Percentiles rank a stretch among this genome's conserved stretches.
Conservation (phyloP, 2,888 invertebrate genomes). For the Drosophila testacea region DNA sequence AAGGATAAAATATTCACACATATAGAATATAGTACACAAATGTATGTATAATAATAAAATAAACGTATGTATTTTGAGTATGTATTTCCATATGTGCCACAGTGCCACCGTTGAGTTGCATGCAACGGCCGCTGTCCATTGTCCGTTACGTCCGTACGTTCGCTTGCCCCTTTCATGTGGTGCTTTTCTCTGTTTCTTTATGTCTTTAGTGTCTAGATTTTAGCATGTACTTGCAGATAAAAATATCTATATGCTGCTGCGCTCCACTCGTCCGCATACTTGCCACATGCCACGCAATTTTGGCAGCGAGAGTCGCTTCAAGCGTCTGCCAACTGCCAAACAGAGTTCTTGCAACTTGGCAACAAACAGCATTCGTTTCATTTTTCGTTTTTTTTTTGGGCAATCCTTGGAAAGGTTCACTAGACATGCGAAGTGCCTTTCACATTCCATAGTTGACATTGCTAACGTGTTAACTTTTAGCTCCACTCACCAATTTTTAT, state of each 20-base stretch:
- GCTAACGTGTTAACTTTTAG: conserved; percentile 15
- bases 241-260: conserved; percentile 49
- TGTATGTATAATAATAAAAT: conserved; percentile 19
- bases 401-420: background rate
- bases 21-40: conserved; percentile 1
- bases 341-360: conserved; percentile 11
- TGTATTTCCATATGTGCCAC: conserved; percentile 60
- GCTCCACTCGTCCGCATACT: conserved; percentile 51
- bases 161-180: conserved; percentile 17
- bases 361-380: background rate
- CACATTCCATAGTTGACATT: conserved; percentile 10
- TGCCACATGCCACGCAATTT: conserved; percentile 24
- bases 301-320: conserved; percentile 24
- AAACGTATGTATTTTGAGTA: conserved; percentile 13
- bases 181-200: conserved; percentile 28
- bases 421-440: conserved; percentile 1
- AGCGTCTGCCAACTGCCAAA: conserved; percentile 36
- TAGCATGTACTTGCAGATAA: conserved; percentile 60
- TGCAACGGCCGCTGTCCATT: conserved; percentile 18
- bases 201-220: conserved; percentile 57
- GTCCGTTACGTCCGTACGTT: conserved; percentile 11
- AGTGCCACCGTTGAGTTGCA: conserved; percentile 32
- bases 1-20: conserved; percentile 48
- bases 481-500: background rate
- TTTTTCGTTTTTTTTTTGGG: background rate